Conservation (phyloP, 2,113 vertebrate species). For the Meleagris gallopavo region DNA sequence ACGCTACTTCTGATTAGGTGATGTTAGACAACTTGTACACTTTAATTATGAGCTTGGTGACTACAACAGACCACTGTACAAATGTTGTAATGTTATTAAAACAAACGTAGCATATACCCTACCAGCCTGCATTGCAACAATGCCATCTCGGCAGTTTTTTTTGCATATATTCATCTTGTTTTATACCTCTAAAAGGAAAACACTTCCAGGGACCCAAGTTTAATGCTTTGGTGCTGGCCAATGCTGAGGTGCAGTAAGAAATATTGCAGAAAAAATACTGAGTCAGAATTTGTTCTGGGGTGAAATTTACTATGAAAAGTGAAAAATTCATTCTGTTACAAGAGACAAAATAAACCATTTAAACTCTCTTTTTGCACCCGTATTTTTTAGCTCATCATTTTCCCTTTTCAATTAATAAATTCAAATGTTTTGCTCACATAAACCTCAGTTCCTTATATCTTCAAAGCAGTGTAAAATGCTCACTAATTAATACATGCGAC, state of each 20-base stretch:
- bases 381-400: constrained; percentile 35
- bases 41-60: neutral
- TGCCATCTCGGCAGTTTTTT: neutral
- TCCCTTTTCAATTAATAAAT: constrained; percentile 26
- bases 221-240: neutral
- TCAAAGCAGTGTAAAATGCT: constrained; percentile 36
- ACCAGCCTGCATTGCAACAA: neutral
- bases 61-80: neutral
- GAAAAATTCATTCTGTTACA: neutral
- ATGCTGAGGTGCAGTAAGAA: neutral
- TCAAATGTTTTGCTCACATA: constrained; percentile 29
- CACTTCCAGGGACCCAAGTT: neutral
- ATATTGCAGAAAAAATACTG: neutral
- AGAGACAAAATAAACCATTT: neutral
- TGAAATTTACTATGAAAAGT: neutral
- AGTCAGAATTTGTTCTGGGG: neutral
- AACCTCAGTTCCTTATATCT: constrained; percentile 24
- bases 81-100: neutral
- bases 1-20: neutral
- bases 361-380: neutral
- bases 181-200: neutral
- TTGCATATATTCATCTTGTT: neutral
- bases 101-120: neutral
- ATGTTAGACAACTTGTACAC: neutral
- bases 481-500: constrained; percentile 69